Base-by-base conservation (phyloP, 2,797 vertebrate species). In the Channallabes apus region DNA sequence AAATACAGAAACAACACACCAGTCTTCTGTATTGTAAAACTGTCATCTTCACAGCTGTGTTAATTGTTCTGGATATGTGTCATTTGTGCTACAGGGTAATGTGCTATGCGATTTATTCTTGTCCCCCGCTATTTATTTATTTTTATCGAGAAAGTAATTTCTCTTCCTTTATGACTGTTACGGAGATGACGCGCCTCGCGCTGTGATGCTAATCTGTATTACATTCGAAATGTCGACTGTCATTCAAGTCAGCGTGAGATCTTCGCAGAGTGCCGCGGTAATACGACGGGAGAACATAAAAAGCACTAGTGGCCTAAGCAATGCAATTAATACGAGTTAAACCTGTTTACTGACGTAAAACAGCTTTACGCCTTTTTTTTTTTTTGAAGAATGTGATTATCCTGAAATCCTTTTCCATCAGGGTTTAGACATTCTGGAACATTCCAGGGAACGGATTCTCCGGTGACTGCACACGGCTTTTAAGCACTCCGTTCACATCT, bases 401-500 rank as follows among this genome's bases (percentile, higher is more conserved):
- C 82, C 69, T 76, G 64, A 82, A 86, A 87, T 86, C 72, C 68
- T 54, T 78, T 71, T 61, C 80, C 83, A 59, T 77, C 20, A 35
- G 54, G 75, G 54, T 77, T 77, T 59, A 59, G 56, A 35, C 14
- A 56, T 22, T 32, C 77, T 81, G 12, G 35, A 41, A 82, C 86
- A 61, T 86, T 83, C 65, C 69, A 61, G 64, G 38, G 64, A 71
- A 86, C 46, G 65, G 80, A 76, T 84, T 84, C 67, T 76, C 86
- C 69, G 24, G 20, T 5, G 75, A 78, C 73, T 80, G 77, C 76
- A 69, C 20, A 1, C 56, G 75, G 80, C 82, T 69, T 62, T 91
- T 87, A 92, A 94, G 93, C 93, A 91, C 93, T 93, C 93, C 93
- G 93, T 94, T 94, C 93, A 93, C 88, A 91, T 89, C 90, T 93